Conservation (phyloP, 2,888 invertebrate species). For the Cheilosia vernalis region DNA sequence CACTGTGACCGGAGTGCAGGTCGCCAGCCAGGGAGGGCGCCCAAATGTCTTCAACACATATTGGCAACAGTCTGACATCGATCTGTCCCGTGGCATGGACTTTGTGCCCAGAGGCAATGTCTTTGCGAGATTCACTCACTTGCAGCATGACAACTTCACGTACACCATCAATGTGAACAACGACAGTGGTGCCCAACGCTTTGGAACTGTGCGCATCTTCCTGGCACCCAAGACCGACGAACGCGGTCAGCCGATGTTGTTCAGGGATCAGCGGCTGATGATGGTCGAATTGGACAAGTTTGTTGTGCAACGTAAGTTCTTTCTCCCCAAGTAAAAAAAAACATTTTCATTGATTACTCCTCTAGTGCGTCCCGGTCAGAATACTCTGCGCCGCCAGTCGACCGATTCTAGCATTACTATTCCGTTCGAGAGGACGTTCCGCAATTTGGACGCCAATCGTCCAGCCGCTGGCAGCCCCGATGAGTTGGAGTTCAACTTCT, state of each 20-base stretch:
- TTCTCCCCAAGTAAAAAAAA: no score
- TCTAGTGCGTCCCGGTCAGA: constrained; percentile 88
- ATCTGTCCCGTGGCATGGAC: constrained; percentile 91
- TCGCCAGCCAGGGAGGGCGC: constrained; percentile 84
- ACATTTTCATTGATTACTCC: constrained; percentile 5
- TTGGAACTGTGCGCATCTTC: constrained; percentile 88
- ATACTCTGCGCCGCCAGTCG: constrained; percentile 87
- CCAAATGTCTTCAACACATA: constrained; percentile 87
- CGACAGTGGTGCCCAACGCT: constrained; percentile 83
- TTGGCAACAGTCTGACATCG: constrained; percentile 92
- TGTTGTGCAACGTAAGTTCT: constrained; percentile 85
- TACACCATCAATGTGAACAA: constrained; percentile 88
- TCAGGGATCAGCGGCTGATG: constrained; percentile 86
- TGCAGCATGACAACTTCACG: constrained; percentile 89
- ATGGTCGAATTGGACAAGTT: constrained; percentile 90
- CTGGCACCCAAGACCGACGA: constrained; percentile 88
- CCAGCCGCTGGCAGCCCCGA: constrained; percentile 85
- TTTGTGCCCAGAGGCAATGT: constrained; percentile 91
- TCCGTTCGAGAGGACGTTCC: constrained; percentile 92
- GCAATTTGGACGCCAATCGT: constrained; percentile 86
- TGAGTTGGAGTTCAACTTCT: constrained; percentile 89
- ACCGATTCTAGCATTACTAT: constrained; percentile 91
- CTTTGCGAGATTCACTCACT: constrained; percentile 89
- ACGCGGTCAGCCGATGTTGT: constrained; percentile 86
- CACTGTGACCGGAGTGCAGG: constrained; percentile 85